Percentiles rank a stretch among this genome's conserved stretches.
Evolutionary conservation across 2,888 invertebrate species (phyloP).

Genomic region (Selenia dentaria): DNA sequence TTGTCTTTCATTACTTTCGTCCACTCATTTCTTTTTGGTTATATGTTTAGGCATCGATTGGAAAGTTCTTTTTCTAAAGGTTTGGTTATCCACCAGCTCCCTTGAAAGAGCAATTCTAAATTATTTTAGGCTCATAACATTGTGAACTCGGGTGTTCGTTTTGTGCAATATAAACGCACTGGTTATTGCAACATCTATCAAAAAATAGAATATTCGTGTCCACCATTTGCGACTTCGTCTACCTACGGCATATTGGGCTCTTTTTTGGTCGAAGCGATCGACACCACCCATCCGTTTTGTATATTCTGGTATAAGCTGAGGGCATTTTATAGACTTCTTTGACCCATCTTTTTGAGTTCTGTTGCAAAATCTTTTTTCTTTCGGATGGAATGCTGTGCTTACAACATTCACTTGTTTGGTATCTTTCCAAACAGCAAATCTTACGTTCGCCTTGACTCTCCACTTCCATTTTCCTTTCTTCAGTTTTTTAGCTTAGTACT

Average conservation of each 20-base stretch:
- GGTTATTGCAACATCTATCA: neutral
- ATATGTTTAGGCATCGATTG: too few relatives aligned
- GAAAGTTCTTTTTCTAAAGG: neutral
- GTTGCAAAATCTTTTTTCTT: too few relatives aligned
- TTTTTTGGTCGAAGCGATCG: slow-evolving; percentile 16
- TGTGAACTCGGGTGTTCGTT: too few relatives aligned
- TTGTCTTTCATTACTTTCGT: too few relatives aligned
- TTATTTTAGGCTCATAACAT: too few relatives aligned
- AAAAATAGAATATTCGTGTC: neutral
- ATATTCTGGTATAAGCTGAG: slow-evolving; percentile 32
- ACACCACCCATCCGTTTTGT: too few relatives aligned
- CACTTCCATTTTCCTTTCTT: too few relatives aligned
- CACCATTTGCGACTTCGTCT: slow-evolving; percentile 38
- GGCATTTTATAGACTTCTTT: slow-evolving; percentile 17
- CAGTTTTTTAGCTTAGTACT: too few relatives aligned
- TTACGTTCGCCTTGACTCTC: neutral
- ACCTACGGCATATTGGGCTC: slow-evolving; percentile 33
- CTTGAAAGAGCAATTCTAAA: too few relatives aligned
- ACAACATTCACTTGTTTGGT: neutral
- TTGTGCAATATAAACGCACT: neutral
- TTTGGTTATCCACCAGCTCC: too few relatives aligned
- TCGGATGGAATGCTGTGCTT: neutral
- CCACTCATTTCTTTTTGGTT: too few relatives aligned
- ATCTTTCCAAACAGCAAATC: neutral
- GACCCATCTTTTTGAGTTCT: too few relatives aligned